Evolutionary conservation across 2,797 vertebrate genomes (phyloP), one percentile per base, ranked within the genome.

Genomic region (Pogoniulus pusillus): DNA sequence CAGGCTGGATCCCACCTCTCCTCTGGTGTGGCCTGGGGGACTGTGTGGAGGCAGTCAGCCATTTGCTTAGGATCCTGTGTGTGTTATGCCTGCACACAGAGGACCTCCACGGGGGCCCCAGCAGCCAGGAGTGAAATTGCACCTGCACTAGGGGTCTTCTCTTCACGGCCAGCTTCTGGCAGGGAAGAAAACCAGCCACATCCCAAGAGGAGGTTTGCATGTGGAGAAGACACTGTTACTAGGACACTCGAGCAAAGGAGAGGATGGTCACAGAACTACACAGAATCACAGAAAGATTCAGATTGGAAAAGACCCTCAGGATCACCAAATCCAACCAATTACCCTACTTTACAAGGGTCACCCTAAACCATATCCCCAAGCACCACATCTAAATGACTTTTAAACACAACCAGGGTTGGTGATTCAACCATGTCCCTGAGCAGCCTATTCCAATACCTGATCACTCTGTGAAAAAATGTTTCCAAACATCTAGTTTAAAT

Each of bases 51-150:
- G n/a, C 60, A 60, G 66, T 30, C 76, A 59, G 80, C 16, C 1
- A 0, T 47, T 71, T 0, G 0, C 47, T 27, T 37, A 47, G 66
- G 22, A 0, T 24, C 26, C 43, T 75, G 1, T 20, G 23, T 19
- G 16, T 9, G 22, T 27, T 53, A 23, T 60, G 32, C 16, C 27
- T 43, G 68, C 49, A 49, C 18, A 26, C 34, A 71, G n/a, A 19
- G 27, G 16, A 71, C 7, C 16, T 49, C 74, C 49, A 35, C 58
- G 34, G n/a, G 16, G 11, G 75, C 7, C 12, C 8, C 3, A 3
- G 3, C 41, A 66, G 57, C 39, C 11, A 57, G 60, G 41, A 54
- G 9, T 15, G 15, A 79, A 69, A 82, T 60, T 2, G 12, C 41
- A 41, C 23, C 6, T n/a, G 41, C 18, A 11, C 2, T 6, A 75